These are phyloP conservation scores for Nephrotoma flavescens DNA, from an alignment of 2,888 invertebrate species.

Conservation along the genomic window DNA sequence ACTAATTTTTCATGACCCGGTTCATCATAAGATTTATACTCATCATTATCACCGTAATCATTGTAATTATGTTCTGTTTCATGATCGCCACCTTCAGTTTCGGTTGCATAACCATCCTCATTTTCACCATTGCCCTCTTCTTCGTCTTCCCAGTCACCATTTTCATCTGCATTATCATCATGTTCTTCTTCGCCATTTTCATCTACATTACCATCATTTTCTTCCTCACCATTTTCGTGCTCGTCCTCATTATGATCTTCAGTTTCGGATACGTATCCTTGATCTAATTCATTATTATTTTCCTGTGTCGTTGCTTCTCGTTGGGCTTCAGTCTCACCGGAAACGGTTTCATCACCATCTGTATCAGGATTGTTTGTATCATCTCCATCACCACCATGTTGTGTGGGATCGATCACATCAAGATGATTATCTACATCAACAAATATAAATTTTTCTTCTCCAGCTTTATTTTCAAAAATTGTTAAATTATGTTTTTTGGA, in stretches of 20 bases:
- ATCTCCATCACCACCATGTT: not conserved
- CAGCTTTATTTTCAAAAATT: not conserved
- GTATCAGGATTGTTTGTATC: not conserved
- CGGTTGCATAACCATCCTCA: not conserved
- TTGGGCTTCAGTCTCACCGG: too few species aligned
- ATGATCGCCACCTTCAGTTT: not conserved
- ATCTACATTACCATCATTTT: not conserved
- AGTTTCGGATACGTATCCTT: not conserved
- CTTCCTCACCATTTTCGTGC: not conserved
- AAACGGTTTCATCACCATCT: not conserved
- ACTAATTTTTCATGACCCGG: not conserved
- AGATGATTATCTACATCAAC: not conserved
- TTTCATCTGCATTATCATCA: not conserved
- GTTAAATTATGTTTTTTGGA: not conserved
- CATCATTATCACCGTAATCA: not conserved
- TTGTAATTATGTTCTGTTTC: not conserved
- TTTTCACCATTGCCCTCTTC: not conserved
- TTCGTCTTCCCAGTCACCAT: not conserved
- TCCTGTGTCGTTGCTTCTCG: too few species aligned
- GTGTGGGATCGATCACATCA: not conserved
- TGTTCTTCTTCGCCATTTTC: not conserved
- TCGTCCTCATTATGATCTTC: not conserved
- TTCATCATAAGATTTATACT: not conserved
- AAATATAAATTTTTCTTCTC: not conserved
- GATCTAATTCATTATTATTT: too few species aligned